Conservation (phyloP, 1,140 invertebrate genomes). For the Nasonia longicornis region DNA sequence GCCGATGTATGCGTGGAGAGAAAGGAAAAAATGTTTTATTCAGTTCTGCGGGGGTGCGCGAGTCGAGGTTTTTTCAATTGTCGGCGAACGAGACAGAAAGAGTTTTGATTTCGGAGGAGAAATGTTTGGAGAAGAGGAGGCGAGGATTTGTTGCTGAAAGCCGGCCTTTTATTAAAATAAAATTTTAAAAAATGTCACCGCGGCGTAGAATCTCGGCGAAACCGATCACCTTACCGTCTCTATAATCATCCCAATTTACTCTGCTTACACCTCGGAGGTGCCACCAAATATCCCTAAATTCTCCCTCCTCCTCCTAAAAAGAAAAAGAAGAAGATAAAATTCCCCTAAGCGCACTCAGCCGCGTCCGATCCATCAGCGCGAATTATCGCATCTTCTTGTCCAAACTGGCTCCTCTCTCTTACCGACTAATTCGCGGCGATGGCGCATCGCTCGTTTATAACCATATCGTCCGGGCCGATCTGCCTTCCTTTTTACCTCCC, state of each 20-base stretch:
- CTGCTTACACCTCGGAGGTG: background rate
- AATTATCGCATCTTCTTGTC: conserved; percentile 3
- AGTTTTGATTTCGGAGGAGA: background rate
- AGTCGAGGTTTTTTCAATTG: background rate
- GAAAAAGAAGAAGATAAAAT: background rate
- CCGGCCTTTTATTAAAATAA: too few species aligned
- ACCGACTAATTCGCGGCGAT: background rate
- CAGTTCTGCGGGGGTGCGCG: background rate
- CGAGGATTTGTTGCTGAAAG: too few species aligned
- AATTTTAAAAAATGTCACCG: too few species aligned
- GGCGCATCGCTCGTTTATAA: background rate
- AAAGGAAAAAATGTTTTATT: conserved; percentile 1
- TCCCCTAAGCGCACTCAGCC: background rate
- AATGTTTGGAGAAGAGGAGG: background rate
- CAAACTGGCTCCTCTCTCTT: background rate
- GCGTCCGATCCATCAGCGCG: background rate
- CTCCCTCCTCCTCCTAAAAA: background rate
- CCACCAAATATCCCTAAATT: background rate
- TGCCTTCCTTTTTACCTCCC: background rate
- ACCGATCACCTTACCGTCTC: background rate
- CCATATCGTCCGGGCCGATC: background rate
- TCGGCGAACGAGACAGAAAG: background rate
- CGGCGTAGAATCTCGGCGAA: too few species aligned
- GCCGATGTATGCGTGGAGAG: background rate
- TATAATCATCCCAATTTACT: background rate